phyloP scores from a whole-genome alignment of 2,797 vertebrate genomes.

The Natrix natrix region DNA sequence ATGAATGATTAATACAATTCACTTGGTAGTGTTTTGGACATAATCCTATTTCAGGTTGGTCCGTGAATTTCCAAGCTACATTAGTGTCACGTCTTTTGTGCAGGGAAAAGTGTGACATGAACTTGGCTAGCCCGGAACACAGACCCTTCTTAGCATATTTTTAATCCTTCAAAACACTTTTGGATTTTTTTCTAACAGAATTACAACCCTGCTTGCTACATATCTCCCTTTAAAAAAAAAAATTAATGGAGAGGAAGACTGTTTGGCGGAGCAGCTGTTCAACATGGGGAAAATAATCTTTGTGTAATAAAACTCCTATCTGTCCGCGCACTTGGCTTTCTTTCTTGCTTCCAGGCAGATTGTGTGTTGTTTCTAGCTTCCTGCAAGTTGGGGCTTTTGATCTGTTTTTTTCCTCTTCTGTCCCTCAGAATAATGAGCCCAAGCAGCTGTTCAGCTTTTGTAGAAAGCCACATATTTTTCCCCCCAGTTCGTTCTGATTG shows the following conservation, averaged over 20 bases:
- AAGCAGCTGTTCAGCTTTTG: slow-evolving; percentile 3
- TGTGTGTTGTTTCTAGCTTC: slow-evolving; percentile 30
- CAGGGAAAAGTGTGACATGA: not conserved
- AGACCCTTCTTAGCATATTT: not conserved
- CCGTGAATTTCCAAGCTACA: not conserved
- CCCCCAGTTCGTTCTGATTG: not conserved
- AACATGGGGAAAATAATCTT: slow-evolving; percentile 7
- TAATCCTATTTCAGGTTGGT: not conserved
- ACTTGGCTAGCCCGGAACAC: not conserved
- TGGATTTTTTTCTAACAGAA: not conserved
- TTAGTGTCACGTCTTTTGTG: not conserved
- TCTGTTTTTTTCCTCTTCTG: not conserved
- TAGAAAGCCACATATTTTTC: not conserved
- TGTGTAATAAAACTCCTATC: slow-evolving; percentile 28
- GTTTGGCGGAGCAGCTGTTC: slow-evolving; percentile 1
- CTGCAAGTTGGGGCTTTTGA: not conserved
- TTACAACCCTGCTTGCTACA: not conserved
- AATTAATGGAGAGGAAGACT: slow-evolving; percentile 8
- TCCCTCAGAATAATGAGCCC: slow-evolving; percentile 20
- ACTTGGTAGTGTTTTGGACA: not conserved
- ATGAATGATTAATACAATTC: not conserved
- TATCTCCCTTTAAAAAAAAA: not conserved
- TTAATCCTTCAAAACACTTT: slow-evolving; percentile 4
- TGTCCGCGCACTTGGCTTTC: slow-evolving; percentile 25
- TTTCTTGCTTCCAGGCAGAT: not conserved